A percentile compares a stretch with the other conserved stretches of the same genome.
phyloP scores from a whole-genome alignment of 2,113 vertebrate species.

The Strix aluco region DNA sequence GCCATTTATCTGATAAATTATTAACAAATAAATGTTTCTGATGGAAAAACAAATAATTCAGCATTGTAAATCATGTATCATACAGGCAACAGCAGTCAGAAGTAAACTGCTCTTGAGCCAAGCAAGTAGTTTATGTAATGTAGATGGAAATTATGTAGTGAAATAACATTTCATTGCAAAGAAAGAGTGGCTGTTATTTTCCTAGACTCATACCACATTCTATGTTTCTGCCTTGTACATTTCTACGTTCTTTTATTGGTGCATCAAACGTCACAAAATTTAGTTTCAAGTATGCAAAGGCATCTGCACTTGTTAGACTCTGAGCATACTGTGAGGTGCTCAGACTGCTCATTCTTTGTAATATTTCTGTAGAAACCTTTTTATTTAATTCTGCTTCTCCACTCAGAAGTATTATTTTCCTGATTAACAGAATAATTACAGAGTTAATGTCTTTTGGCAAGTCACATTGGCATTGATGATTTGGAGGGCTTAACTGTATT shows the following conservation, averaged over 20 bases:
- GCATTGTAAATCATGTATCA: background rate
- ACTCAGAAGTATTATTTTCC: background rate
- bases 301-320: background rate
- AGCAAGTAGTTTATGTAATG: background rate
- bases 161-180: background rate
- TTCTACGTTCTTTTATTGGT: background rate
- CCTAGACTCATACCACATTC: background rate
- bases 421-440: background rate
- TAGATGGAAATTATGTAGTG: background rate
- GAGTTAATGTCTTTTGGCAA: background rate
- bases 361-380: background rate
- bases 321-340: background rate
- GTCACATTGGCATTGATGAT: background rate
- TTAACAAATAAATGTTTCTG: constrained; percentile 44
- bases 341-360: background rate
- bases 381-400: background rate
- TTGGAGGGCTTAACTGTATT: background rate
- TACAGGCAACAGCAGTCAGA: background rate
- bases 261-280: background rate
- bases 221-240: background rate
- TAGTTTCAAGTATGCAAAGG: background rate
- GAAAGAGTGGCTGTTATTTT: background rate
- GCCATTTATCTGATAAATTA: constrained; percentile 49
- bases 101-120: background rate
- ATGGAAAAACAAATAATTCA: constrained; percentile 3